phyloP scores from a whole-genome alignment of 2,888 invertebrate genomes.

The Onchidella celtica region DNA sequence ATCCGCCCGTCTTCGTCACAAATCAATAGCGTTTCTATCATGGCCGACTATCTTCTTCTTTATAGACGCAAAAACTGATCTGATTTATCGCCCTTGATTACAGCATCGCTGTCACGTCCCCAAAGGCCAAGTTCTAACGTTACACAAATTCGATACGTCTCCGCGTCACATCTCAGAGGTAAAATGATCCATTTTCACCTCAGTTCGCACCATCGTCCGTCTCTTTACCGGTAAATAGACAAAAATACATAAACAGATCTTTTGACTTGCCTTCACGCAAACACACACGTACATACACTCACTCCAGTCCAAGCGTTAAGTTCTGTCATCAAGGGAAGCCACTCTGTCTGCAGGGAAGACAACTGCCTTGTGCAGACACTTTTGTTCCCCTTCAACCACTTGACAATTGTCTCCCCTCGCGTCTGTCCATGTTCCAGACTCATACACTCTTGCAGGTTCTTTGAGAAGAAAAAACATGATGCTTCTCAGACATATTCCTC shows the following conservation, averaged over 20 bases:
- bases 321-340: neutral
- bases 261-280: neutral
- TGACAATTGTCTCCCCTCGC: neutral
- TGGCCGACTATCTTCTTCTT: too few relatives aligned
- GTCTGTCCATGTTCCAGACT: too few relatives aligned
- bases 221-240: neutral
- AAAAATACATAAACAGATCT: neutral
- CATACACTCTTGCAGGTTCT: too few relatives aligned
- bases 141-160: neutral
- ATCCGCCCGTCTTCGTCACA: too few relatives aligned
- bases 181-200: neutral
- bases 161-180: neutral
- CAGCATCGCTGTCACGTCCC: neutral
- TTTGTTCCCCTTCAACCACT: neutral
- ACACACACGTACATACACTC: constrained; percentile 1
- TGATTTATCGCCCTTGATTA: neutral
- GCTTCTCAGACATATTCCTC: too few relatives aligned
- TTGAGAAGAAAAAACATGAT: too few relatives aligned
- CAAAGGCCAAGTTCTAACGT: neutral
- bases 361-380: neutral
- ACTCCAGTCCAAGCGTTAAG: neutral
- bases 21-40: too few relatives aligned
- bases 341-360: neutral
- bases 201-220: neutral
- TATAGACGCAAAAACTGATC: neutral